phyloP scores from a whole-genome alignment of 2,113 vertebrate species.

The Pandion haliaetus region DNA sequence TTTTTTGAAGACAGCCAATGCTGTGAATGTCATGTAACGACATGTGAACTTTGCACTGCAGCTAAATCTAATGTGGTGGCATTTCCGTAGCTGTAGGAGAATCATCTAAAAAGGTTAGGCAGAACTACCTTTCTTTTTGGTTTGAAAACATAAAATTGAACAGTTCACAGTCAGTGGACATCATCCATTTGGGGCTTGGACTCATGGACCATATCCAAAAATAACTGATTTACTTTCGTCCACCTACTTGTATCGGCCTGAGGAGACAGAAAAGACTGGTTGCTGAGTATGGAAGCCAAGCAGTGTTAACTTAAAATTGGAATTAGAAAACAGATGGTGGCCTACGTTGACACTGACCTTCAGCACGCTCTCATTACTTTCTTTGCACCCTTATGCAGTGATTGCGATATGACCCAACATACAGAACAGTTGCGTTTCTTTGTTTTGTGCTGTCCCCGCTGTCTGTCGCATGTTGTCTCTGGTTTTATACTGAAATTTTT shows the following conservation, averaged over 20 bases:
- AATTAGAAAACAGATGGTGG: background rate
- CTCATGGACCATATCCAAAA: background rate
- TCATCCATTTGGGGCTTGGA: background rate
- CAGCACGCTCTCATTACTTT: background rate
- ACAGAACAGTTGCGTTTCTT: background rate
- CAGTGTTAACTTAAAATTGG: background rate
- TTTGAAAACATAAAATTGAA: background rate
- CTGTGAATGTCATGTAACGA: background rate
- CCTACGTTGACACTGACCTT: background rate
- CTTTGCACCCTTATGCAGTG: accelerated
- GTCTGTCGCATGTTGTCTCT: background rate
- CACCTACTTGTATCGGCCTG: background rate
- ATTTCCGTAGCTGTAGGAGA: background rate
- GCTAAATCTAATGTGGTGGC: background rate
- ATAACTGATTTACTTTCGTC: background rate
- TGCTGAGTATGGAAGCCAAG: background rate
- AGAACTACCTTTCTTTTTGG: background rate
- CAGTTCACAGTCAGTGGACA: background rate
- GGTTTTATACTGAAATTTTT: background rate
- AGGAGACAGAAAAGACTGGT: background rate
- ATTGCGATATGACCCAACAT: background rate
- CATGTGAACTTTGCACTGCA: background rate
- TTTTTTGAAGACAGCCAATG: background rate
- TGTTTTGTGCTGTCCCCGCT: background rate
- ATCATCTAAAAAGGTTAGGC: background rate